Base-by-base conservation (phyloP, 2,888 invertebrate species). In the Gymnoscelis rufifasciata region DNA sequence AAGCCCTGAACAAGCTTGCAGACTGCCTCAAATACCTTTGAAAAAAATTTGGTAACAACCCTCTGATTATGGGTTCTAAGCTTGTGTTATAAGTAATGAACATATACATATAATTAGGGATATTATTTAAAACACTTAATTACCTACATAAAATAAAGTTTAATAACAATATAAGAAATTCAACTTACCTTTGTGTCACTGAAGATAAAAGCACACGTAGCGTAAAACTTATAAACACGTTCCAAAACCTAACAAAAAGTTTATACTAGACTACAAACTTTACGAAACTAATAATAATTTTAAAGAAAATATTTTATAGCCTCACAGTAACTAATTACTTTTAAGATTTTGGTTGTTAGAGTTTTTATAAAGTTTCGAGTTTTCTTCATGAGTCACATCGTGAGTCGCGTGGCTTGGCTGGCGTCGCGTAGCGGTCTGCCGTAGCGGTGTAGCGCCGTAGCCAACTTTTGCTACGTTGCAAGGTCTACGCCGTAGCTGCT, bases 361-460 rank as follows among this genome's bases (percentile, higher is more conserved):
- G 59, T 64, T 61, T 64, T 62, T 41, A 54, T 58, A 19, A 19
- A 19, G 19, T 47, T 57, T 48, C 46, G 54, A 62, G 66, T 59
- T 59, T 59, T 61, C 62, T 46, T 46, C 54, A 57, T 33, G 62
- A 63, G 38, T 69, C 63, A 64, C 77, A 77, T 75, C 30, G 40
- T 47, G 40, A 39, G 48, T 44, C 53, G 45, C 57, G 57, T 56
- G 39, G 24, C 28, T 38, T 36, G 43, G 43, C 57, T 71, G 78
- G 64, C 62, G 66, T 70, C 77, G 73, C 78, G 75, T 60, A 64
- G 67, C 73, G 67, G 58, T 81, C 71, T 83, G 83, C 66, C 75
- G 71, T 59, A 55, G 47, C 50, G 11, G 11, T 42, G 55, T 68
- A 68, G 47, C 50, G 11, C 13, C 44, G 55, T 68, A 68, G 68